Base-by-base conservation (phyloP, 1,140 invertebrate genomes). In the Zeugodacus cucurbitae region DNA sequence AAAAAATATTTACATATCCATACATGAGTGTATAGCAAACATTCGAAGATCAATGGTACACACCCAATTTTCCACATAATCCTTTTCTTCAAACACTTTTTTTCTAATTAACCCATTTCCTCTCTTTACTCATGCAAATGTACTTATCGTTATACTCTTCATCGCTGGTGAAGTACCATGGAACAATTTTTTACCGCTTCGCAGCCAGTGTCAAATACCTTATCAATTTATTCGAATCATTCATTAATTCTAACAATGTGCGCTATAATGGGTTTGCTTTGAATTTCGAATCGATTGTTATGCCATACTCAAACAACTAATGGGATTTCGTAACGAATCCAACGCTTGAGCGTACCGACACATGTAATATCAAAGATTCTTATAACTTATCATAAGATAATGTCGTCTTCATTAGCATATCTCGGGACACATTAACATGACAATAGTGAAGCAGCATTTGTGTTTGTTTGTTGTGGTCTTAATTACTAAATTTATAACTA, bases 401-500 rank as follows among this genome's bases (percentile, higher is more conserved):
- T 74, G 74, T 29, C 74, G 22, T 82, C 74, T 82, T 82, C 41
- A 82, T 82, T 82, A 37, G n/a, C 74, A 82, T 82, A 26, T 7
- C 26, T 32, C 22, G 26, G 1, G 17, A 5, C 8, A 44, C 2
- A 54, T 82, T 74, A 74, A 8, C 67, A 74, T 74, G 34, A 41
- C 34, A 82, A 82, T 41, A n/a, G 41, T 2, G 8, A 11, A 26
- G 3, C 7, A 6, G 22, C 48, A 0, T 48, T 26, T 44, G 22
- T 82, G 8, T 78, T 32, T 82, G 7, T 48, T 48, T 48, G 41
- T 82, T 44, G n/a, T 29, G 74, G 37, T 82, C 22, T 82, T 82
- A 82, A 82, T 82, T 37, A 82, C 74, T 82, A 74, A 74, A 74
- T 74, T 82, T 48, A 82, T 82, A 54, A 82, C 74, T 48, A 29